A percentile compares a stretch with the other conserved stretches of the same genome.
Conservation (phyloP, 35 echinoderm and acorn worm species). For the Ophiothrix spiculata region DNA sequence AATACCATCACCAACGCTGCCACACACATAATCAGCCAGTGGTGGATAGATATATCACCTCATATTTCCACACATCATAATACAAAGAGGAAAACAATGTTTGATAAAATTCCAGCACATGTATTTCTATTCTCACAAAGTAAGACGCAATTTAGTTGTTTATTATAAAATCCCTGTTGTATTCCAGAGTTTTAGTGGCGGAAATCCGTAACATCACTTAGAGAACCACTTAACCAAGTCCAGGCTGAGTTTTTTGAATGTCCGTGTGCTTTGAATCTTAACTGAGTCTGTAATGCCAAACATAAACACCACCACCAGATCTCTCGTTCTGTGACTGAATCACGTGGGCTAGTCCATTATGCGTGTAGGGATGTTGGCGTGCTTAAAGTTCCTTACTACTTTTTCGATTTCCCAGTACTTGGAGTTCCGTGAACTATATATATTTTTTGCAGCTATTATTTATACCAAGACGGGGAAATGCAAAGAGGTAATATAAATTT, state of each 20-base stretch:
- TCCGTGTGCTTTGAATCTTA: neutral
- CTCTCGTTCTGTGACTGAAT: neutral
- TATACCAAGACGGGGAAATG: too few relatives aligned
- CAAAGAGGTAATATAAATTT: too few relatives aligned
- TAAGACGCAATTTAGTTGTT: neutral
- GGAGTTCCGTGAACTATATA: too few relatives aligned
- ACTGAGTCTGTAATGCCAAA: neutral
- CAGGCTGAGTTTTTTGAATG: conserved; percentile 2
- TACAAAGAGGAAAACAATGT: too few relatives aligned
- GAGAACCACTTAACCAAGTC: neutral
- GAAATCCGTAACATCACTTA: neutral
- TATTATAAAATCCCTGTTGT: neutral
- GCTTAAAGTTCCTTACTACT: too few relatives aligned
- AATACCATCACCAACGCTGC: neutral
- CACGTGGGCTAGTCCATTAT: neutral
- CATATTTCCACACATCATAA: conserved; percentile 3
- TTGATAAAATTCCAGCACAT: neutral
- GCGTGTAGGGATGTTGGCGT: neutral
- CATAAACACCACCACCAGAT: neutral
- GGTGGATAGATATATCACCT: conserved; percentile 9
- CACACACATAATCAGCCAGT: neutral
- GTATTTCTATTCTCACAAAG: neutral
- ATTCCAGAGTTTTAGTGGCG: neutral
- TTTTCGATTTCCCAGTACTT: too few relatives aligned
- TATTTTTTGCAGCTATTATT: too few relatives aligned